Evolutionary conservation across 2,888 invertebrate genomes (phyloP).

Genomic region (Anodontia alba): DNA sequence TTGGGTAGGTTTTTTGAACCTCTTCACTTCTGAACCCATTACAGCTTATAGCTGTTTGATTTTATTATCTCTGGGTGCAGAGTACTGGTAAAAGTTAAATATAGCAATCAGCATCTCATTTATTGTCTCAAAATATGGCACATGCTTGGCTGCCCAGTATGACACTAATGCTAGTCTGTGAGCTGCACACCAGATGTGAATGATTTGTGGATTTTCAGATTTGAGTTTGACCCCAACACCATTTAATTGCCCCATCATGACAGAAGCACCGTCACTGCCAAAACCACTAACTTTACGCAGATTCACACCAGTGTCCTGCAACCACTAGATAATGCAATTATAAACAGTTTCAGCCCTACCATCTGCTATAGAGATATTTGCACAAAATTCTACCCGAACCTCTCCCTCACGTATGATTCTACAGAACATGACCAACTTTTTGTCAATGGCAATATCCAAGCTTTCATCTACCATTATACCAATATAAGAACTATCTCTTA

Average conservation of each 20-base stretch:
- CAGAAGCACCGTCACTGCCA: slow-evolving; percentile 35
- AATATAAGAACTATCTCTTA: slow-evolving; percentile 34
- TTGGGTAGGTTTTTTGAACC: slow-evolving; percentile 37
- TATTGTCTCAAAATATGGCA: slow-evolving; percentile 19
- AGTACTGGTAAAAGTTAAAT: slow-evolving; percentile 34
- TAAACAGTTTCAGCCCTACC: slow-evolving; percentile 42
- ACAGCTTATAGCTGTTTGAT: slow-evolving; percentile 29
- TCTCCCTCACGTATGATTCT: slow-evolving; percentile 18
- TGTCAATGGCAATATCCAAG: slow-evolving; percentile 29
- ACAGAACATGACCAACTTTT: slow-evolving; percentile 35
- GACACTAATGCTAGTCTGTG: slow-evolving; percentile 39
- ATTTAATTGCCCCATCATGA: slow-evolving; percentile 27
- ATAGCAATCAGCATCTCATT: slow-evolving; percentile 31
- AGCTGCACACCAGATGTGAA: slow-evolving; percentile 47
- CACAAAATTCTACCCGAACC: slow-evolving; percentile 25
- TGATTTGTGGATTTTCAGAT: slow-evolving; percentile 25
- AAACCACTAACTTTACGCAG: slow-evolving; percentile 26
- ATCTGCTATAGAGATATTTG: slow-evolving; percentile 26
- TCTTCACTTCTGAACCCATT: slow-evolving; percentile 24
- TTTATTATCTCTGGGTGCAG: slow-evolving; percentile 30
- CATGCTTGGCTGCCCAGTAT: slow-evolving; percentile 33
- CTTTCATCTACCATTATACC: slow-evolving; percentile 44
- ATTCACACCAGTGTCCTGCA: slow-evolving; percentile 23
- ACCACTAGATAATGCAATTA: slow-evolving; percentile 23
- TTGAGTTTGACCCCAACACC: slow-evolving; percentile 17